Evolutionary conservation across 2,113 vertebrate genomes (phyloP), one percentile per base, ranked within the genome.

Genomic region (Nesoenas mayeri): DNA sequence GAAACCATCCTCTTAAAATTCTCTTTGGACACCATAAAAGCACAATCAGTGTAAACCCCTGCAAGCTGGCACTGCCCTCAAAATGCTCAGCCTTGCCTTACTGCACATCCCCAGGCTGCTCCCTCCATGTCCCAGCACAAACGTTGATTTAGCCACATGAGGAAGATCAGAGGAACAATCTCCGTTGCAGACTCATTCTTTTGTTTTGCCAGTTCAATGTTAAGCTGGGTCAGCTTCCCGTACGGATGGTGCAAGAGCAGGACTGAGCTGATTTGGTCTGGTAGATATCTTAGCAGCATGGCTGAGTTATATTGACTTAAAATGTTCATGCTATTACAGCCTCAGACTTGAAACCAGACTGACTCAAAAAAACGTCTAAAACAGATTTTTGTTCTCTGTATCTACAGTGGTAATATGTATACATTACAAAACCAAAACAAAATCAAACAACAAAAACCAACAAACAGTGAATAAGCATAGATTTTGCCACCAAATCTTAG

Each of bases 211-310:
- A 54, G 34, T 82, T 82, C 57, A 79, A 36, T n/a, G 44, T 38
- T 77, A 73, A 50, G 40, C 8, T 65, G n/a, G n/a, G 24, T 36
- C 85, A 88, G 48, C 32, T 93, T 82, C 66, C 54, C 3, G 1
- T 5, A 31, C 67, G 17, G 47, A 21, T 78, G 61, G 11, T 22
- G 25, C 36, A 73, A 69, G 65, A 80, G 14, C 6, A 64, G 56
- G 56, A 89, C 51, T 3, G 2, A 85, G 38, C 6, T 1, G 1
- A 3, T 1, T 22, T 4, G 31, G 42, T 8, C 57, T 72, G 5
- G 5, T 61, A 65, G 57, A 32, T 50, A 65, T 48, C 15, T 38
- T 58, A 84, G 47, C 21, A 95, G 28, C 28, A 14, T 22, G 47
- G 21, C n/a, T 67, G 42, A 71, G 24, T 42, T 88, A 14, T 2